These are phyloP conservation scores for Otus scops DNA, from an alignment of 2,797 vertebrate species.

Conservation along the genomic window DNA sequence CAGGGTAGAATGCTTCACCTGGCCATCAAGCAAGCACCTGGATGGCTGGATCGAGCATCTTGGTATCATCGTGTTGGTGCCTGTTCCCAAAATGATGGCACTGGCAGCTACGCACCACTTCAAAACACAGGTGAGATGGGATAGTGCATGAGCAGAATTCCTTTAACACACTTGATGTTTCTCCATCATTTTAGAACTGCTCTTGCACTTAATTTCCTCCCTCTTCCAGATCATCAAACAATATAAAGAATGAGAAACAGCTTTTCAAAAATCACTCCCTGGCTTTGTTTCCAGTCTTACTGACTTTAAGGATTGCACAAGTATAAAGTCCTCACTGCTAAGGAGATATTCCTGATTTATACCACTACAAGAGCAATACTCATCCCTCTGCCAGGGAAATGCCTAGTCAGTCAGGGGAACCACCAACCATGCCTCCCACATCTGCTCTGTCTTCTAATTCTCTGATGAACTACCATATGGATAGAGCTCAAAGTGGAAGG, in stretches of 20 bases:
- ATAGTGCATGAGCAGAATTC: not conserved
- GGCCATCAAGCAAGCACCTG: not conserved
- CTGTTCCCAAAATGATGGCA: not conserved
- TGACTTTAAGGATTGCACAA: not conserved
- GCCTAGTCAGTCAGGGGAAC: not conserved
- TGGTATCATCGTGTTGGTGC: no score
- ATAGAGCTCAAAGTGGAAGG: not conserved
- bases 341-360: not conserved
- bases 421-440: not conserved
- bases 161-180: not conserved
- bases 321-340: not conserved
- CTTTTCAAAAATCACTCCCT: not conserved
- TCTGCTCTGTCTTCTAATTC: not conserved
- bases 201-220: not conserved
- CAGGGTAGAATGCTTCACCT: not conserved
- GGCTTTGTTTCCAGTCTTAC: not conserved
- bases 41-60: not conserved
- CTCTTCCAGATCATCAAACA: not conserved
- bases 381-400: not conserved
- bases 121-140: not conserved
- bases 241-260: not conserved
- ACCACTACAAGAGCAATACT: accelerated
- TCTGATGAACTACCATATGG: not conserved
- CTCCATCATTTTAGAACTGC: not conserved
- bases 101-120: not conserved